Conservation (phyloP, 2,888 invertebrate genomes). For the Osmoderma eremita region DNA sequence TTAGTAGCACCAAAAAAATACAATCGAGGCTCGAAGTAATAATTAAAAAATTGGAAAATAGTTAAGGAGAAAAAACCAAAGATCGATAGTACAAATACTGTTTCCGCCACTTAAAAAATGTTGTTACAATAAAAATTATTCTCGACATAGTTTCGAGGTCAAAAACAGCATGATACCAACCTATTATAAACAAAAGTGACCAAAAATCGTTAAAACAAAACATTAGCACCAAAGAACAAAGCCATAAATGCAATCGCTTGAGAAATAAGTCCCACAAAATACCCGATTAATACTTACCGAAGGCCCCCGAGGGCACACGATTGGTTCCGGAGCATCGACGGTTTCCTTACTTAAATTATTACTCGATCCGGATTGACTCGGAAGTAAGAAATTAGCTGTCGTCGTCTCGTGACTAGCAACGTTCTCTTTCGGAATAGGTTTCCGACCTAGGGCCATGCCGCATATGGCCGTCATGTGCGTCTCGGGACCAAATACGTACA, state of each 20-base stretch:
- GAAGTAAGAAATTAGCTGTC: slow-evolving; percentile 89
- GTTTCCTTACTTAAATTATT: slow-evolving; percentile 50
- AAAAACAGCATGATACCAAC: slow-evolving; percentile 1
- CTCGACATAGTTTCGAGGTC: background rate
- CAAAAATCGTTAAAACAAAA: background rate
- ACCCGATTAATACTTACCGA: slow-evolving; percentile 31
- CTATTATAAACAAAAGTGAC: slow-evolving; percentile 22
- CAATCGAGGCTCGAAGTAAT: background rate
- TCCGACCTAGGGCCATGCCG: slow-evolving; percentile 94
- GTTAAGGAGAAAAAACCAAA: slow-evolving; percentile 14
- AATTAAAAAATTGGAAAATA: slow-evolving; percentile 9
- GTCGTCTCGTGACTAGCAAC: slow-evolving; percentile 72
- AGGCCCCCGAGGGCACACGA: slow-evolving; percentile 14
- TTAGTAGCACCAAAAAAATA: background rate
- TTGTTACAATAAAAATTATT: too few relatives aligned
- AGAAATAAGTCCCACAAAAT: slow-evolving; percentile 42
- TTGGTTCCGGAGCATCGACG: slow-evolving; percentile 11
- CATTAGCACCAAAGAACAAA: slow-evolving; percentile 36
- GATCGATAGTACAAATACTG: background rate
- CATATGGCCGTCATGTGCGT: slow-evolving; percentile 99
- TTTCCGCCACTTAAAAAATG: background rate
- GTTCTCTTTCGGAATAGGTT: slow-evolving; percentile 78
- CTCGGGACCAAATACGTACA: slow-evolving; percentile 98
- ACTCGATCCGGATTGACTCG: slow-evolving; percentile 68
- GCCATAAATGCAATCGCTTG: slow-evolving; percentile 34